A percentile compares a stretch with the other conserved stretches of the same genome.
Evolutionary conservation across 2,888 invertebrate species (phyloP).

Genomic region (Uropetala carovei): DNA sequence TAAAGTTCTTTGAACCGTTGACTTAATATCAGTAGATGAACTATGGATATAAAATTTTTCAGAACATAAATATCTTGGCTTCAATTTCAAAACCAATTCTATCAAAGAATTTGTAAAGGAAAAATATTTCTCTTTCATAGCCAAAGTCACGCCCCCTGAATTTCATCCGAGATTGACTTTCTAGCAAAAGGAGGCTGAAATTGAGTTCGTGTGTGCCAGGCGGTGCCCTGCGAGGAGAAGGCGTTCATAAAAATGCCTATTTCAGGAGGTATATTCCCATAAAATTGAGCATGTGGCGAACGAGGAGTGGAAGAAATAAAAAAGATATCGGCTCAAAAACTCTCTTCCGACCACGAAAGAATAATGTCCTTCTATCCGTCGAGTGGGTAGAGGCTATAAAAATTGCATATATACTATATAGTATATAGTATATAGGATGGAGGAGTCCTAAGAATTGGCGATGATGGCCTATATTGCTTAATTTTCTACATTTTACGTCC

Average conservation of each 20-base stretch:
- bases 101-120: too few relatives aligned
- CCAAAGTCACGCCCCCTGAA: neutral
- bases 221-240: neutral
- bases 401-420: constrained; percentile 4
- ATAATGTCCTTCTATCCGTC: neutral
- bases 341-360: neutral
- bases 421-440: neutral
- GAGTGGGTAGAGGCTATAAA: neutral
- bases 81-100: too few relatives aligned
- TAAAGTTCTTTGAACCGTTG: too few relatives aligned
- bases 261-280: neutral
- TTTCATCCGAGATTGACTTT: constrained; percentile 8
- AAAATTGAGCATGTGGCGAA: neutral
- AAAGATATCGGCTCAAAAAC: neutral
- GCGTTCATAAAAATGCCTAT: neutral
- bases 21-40: too few relatives aligned
- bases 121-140: neutral
- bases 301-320: neutral
- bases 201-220: neutral
- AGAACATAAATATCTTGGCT: too few relatives aligned
- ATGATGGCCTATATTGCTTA: neutral
- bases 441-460: neutral
- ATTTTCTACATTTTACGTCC: neutral
- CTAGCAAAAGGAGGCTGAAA: neutral
- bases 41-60: too few relatives aligned